Evolutionary conservation across 2,113 vertebrate genomes (phyloP).

Genomic region (Burhinus bistriatus): DNA sequence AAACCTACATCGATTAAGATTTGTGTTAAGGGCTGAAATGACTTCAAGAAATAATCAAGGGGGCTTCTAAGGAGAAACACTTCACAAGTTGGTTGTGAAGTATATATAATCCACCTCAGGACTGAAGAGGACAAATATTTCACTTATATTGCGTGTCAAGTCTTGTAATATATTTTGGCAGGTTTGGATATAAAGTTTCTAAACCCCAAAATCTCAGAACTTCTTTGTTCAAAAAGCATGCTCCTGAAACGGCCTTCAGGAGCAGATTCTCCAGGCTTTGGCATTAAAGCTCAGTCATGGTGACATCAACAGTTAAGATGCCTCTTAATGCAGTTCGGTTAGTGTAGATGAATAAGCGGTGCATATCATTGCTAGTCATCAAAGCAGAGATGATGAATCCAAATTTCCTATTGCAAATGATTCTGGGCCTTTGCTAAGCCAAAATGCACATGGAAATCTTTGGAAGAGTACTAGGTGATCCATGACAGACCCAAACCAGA

Average conservation of each 20-base stretch:
- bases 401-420: not conserved
- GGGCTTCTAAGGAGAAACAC: not conserved
- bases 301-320: not conserved
- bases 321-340: not conserved
- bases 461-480: not conserved
- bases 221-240: not conserved
- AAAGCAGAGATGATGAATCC: not conserved
- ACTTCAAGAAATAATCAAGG: not conserved
- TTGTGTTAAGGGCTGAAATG: not conserved
- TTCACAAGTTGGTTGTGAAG: not conserved
- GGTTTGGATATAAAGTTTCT: not conserved
- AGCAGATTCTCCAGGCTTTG: not conserved
- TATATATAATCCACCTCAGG: not conserved
- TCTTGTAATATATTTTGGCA: not conserved
- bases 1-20: not conserved
- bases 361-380: not conserved
- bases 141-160: not conserved
- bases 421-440: not conserved
- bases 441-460: not conserved
- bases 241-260: not conserved
- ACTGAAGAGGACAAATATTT: not conserved
- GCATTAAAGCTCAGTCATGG: not conserved
- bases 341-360: not conserved
- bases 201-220: not conserved
- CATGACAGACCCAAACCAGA: not conserved